These are phyloP conservation scores for Fulica atra DNA, from an alignment of 2,113 vertebrate genomes.

Conservation along the genomic window DNA sequence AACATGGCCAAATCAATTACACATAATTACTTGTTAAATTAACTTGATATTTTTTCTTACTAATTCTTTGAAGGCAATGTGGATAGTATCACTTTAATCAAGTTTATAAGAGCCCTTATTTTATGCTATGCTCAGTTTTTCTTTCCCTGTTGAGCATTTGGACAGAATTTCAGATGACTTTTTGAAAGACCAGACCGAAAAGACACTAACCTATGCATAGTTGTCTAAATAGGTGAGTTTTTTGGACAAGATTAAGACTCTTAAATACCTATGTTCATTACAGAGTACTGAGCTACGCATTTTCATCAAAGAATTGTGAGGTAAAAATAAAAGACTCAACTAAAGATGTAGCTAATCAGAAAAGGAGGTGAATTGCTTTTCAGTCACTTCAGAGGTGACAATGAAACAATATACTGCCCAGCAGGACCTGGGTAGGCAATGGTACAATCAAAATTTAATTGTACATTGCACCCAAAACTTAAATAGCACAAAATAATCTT, in stretches of 20 bases:
- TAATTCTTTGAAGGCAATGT: neutral
- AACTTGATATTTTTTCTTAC: neutral
- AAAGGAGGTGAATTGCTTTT: neutral
- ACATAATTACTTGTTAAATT: neutral
- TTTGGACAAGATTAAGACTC: neutral
- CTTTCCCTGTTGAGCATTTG: neutral
- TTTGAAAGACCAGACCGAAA: neutral
- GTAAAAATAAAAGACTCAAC: neutral
- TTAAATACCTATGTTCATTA: neutral
- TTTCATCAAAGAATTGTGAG: neutral
- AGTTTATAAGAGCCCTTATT: neutral
- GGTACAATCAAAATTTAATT: neutral
- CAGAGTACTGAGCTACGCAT: neutral
- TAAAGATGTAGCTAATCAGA: neutral
- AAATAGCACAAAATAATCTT: neutral
- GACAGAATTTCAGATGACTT: neutral
- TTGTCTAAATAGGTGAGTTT: neutral
- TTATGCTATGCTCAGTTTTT: neutral
- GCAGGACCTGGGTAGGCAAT: neutral
- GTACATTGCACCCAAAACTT: neutral
- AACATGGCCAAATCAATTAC: neutral
- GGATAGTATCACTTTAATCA: neutral
- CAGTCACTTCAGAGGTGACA: rapidly evolving
- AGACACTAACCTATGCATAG: neutral
- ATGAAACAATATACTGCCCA: neutral